These are phyloP conservation scores for Pachyrhynchus sulphureomaculatus DNA, from an alignment of 1,140 invertebrate species.

Conservation along the genomic window DNA sequence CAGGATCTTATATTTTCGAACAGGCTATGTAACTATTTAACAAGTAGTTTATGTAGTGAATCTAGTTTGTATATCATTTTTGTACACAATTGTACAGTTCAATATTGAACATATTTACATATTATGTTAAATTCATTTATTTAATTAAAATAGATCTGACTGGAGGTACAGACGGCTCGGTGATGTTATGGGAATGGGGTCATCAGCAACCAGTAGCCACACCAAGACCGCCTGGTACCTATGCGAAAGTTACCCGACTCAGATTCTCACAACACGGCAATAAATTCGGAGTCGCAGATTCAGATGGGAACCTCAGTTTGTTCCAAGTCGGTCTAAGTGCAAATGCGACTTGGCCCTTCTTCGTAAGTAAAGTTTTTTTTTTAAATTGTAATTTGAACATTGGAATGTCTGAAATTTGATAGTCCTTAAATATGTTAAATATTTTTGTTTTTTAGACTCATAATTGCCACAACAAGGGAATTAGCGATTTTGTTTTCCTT, in stretches of 20 bases:
- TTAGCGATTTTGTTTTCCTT: constrained; percentile 96
- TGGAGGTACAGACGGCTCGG: constrained; percentile 95
- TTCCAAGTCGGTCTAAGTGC: constrained; percentile 90
- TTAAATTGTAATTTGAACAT: background rate
- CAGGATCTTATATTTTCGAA: too few relatives aligned
- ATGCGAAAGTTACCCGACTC: constrained; percentile 93
- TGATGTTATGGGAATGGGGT: constrained; percentile 97
- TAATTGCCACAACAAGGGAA: constrained; percentile 96
- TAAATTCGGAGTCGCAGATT: constrained; percentile 96
- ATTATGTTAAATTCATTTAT: too few relatives aligned
- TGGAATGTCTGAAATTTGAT: too few relatives aligned
- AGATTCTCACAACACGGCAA: constrained; percentile 96
- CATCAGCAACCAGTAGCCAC: constrained; percentile 87
- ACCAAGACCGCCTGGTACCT: constrained; percentile 82
- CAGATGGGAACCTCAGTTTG: constrained; percentile 85
- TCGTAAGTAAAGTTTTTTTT: constrained; percentile 70
- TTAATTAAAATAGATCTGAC: constrained; percentile 93
- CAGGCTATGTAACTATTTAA: too few relatives aligned
- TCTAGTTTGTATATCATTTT: too few relatives aligned
- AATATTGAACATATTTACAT: too few relatives aligned
- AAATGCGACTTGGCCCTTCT: constrained; percentile 86
- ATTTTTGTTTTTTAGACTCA: constrained; percentile 70
- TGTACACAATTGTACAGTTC: too few relatives aligned
- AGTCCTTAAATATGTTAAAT: too few relatives aligned
- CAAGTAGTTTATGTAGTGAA: too few relatives aligned